A percentile compares a stretch with the other conserved stretches of the same genome.
Conservation (phyloP, 2,888 invertebrate genomes). For the Pachymerium ferrugineum region DNA sequence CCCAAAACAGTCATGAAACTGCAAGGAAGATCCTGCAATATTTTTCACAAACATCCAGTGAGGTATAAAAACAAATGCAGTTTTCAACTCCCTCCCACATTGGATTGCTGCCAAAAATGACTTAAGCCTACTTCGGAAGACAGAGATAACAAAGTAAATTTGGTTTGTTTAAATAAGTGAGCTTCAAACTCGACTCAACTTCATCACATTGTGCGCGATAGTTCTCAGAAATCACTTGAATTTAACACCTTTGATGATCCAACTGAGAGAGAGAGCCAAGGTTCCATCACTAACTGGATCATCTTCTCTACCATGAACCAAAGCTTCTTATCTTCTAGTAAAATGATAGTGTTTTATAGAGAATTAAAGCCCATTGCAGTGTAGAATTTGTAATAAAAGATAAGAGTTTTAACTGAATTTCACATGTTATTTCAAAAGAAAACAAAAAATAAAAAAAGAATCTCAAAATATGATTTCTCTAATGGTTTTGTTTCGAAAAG, state of each 20-base stretch:
- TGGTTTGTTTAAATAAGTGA: slow-evolving; percentile 27
- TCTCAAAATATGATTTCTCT: too few species aligned
- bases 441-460: background rate
- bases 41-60: slow-evolving; percentile 17
- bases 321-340: slow-evolving; percentile 27
- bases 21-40: background rate
- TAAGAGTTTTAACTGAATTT: slow-evolving; percentile 15
- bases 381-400: slow-evolving; percentile 19
- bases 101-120: slow-evolving; percentile 14
- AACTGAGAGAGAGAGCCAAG: slow-evolving; percentile 21
- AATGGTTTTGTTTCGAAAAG: too few species aligned
- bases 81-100: slow-evolving; percentile 4
- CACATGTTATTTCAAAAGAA: background rate
- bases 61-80: slow-evolving; percentile 22
- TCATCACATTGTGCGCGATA: slow-evolving; percentile 15
- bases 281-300: slow-evolving; percentile 27
- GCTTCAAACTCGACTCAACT: slow-evolving; percentile 25
- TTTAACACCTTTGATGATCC: slow-evolving; percentile 27
- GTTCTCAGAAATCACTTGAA: slow-evolving; percentile 20
- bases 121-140: slow-evolving; percentile 22
- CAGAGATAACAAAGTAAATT: slow-evolving; percentile 27
- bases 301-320: slow-evolving; percentile 8
- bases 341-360: slow-evolving; percentile 27
- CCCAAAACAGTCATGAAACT: background rate
- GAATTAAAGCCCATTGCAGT: slow-evolving; percentile 22